Percentiles rank a stretch among this genome's conserved stretches.
These are phyloP conservation scores for Himalopsyche tibetana DNA, from an alignment of 2,888 invertebrate species.

Conservation along the genomic window DNA sequence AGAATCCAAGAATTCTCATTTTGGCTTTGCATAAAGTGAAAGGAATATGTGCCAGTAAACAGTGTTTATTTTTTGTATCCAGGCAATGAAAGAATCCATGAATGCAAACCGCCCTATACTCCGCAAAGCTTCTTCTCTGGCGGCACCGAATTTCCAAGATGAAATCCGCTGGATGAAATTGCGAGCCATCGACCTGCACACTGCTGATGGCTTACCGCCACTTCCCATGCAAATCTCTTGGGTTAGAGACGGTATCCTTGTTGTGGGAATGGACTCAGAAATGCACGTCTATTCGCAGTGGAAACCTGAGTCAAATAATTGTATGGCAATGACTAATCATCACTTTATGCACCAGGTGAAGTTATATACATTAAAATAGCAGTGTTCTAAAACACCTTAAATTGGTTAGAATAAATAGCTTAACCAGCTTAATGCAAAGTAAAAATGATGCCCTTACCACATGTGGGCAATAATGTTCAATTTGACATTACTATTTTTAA, in stretches of 20 bases:
- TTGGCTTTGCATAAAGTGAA: too few species aligned
- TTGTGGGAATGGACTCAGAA: constrained; percentile 99
- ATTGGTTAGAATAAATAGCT: too few species aligned
- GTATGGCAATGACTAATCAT: constrained; percentile 53
- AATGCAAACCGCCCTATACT: constrained; percentile 90
- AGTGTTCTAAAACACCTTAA: too few species aligned
- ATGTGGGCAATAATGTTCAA: too few species aligned
- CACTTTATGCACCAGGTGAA: constrained; percentile 63
- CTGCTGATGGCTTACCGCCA: constrained; percentile 97
- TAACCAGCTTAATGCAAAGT: too few species aligned
- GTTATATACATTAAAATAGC: too few species aligned
- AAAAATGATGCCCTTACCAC: too few species aligned
- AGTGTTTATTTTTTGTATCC: constrained; percentile 46
- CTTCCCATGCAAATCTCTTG: constrained; percentile 99
- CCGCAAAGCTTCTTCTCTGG: constrained; percentile 93
- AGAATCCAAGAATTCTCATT: too few species aligned
- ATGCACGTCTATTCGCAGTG: constrained; percentile 99
- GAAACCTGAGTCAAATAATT: constrained; percentile 81
- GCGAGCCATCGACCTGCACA: constrained; percentile 91
- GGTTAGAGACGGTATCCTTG: constrained; percentile 98
- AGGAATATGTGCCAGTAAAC: too few species aligned
- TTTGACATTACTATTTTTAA: too few species aligned
- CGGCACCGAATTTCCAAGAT: constrained; percentile 92
- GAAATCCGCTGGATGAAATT: constrained; percentile 98
- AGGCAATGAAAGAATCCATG: constrained; percentile 91